Evolutionary conservation across 2,797 vertebrate species (phyloP).

Genomic region (Hylomyscus alleni): DNA sequence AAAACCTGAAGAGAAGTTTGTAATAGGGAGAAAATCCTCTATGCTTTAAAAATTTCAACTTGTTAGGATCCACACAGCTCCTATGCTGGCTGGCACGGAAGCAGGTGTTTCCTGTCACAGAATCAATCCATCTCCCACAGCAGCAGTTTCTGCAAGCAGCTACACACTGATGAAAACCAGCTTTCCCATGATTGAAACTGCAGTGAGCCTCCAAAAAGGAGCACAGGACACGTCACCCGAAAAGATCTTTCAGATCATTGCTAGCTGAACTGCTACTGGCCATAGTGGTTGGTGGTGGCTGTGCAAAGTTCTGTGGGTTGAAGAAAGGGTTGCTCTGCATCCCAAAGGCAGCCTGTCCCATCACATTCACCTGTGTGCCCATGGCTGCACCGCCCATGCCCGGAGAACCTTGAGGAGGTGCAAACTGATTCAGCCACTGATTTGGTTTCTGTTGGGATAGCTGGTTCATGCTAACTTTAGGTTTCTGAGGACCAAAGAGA

Average conservation of each 20-base stretch:
- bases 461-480: slow-evolving; percentile 98
- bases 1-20: slow-evolving; percentile 72
- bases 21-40: slow-evolving; percentile 79
- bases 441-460: slow-evolving; percentile 92
- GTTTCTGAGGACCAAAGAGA: slow-evolving; percentile 95
- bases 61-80: slow-evolving; percentile 77
- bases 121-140: slow-evolving; percentile 74
- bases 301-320: slow-evolving; percentile 97
- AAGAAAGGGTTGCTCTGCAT: slow-evolving; percentile 99
- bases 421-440: slow-evolving; percentile 96
- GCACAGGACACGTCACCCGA: slow-evolving; percentile 91
- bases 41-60: slow-evolving; percentile 73
- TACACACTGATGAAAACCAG: slow-evolving; percentile 84
- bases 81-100: slow-evolving; percentile 78
- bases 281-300: slow-evolving; percentile 91
- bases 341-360: slow-evolving; percentile 93
- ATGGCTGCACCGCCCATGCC: slow-evolving; percentile 88
- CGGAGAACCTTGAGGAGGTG: slow-evolving; percentile 89
- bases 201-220: slow-evolving; percentile 81
- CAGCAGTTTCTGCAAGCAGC: slow-evolving; percentile 79
- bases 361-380: slow-evolving; percentile 88
- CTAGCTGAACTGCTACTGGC: slow-evolving; percentile 95
- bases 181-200: slow-evolving; percentile 86
- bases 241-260: slow-evolving; percentile 98
- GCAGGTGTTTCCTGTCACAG: slow-evolving; percentile 74